phyloP scores from a whole-genome alignment of 1,140 invertebrate species.

The Sipha flava region DNA sequence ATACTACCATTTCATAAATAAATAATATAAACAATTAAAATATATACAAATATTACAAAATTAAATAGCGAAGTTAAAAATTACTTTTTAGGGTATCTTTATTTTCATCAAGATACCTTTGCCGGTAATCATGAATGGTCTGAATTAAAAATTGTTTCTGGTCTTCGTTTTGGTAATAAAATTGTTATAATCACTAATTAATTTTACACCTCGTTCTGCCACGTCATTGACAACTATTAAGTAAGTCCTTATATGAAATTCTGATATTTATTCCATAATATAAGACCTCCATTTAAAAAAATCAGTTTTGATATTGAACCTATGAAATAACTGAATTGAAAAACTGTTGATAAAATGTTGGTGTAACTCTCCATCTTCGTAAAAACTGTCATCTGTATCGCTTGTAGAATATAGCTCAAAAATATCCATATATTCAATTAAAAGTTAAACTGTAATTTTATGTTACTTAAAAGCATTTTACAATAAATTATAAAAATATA shows the following conservation, averaged over 20 bases:
- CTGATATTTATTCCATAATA: too few relatives aligned
- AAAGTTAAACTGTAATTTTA: neutral
- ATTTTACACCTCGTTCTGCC: too few relatives aligned
- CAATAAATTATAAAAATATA: neutral
- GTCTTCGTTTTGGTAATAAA: too few relatives aligned
- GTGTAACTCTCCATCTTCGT: too few relatives aligned
- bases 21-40: neutral
- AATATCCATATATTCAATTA: neutral
- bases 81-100: neutral
- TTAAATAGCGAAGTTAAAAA: neutral
- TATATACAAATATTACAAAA: neutral
- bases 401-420: neutral
- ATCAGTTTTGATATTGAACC: too few relatives aligned
- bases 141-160: too few relatives aligned
- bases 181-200: too few relatives aligned
- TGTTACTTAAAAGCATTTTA: too few relatives aligned
- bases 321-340: neutral
- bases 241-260: too few relatives aligned
- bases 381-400: neutral
- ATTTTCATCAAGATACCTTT: neutral
- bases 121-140: neutral
- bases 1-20: neutral
- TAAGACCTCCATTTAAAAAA: too few relatives aligned
- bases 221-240: too few relatives aligned
- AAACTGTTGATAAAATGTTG: neutral